Conservation (phyloP, 2,797 vertebrate species). For the Sorex maritimensis region DNA sequence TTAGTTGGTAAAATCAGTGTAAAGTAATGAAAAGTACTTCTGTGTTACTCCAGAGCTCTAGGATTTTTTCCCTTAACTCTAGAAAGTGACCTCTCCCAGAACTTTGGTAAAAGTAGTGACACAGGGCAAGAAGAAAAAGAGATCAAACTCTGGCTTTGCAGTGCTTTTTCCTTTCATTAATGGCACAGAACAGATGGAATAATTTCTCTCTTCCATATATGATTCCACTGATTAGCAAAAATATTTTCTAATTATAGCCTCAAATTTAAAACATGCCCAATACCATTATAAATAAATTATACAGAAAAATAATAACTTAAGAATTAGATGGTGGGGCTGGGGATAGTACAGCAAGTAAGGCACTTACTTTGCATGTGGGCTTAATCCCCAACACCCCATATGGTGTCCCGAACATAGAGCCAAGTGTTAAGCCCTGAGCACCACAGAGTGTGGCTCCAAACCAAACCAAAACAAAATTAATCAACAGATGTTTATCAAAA, state of each 20-base stretch:
- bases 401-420: too few species aligned
- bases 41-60: constrained; percentile 45
- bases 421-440: too few species aligned
- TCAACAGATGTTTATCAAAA: constrained; percentile 51
- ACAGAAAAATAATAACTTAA: constrained; percentile 64
- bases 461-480: too few species aligned
- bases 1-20: constrained; percentile 2
- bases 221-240: constrained; percentile 20
- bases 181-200: background rate
- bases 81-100: constrained; percentile 14
- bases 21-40: constrained; percentile 3
- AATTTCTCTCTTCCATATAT: background rate
- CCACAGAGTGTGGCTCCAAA: too few species aligned
- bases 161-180: background rate
- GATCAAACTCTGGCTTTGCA: background rate
- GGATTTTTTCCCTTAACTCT: constrained; percentile 25
- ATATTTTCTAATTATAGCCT: constrained; percentile 22
- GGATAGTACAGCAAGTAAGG: too few species aligned
- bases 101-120: background rate
- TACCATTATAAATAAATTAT: constrained; percentile 49
- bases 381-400: too few species aligned
- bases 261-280: constrained; percentile 69
- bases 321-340: constrained; percentile 3
- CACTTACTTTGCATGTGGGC: too few species aligned
- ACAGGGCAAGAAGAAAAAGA: background rate